A percentile compares a stretch with the other conserved stretches of the same genome.
These are phyloP conservation scores for Agraylea sexmaculata DNA, from an alignment of 1,140 invertebrate species.

Conservation along the genomic window DNA sequence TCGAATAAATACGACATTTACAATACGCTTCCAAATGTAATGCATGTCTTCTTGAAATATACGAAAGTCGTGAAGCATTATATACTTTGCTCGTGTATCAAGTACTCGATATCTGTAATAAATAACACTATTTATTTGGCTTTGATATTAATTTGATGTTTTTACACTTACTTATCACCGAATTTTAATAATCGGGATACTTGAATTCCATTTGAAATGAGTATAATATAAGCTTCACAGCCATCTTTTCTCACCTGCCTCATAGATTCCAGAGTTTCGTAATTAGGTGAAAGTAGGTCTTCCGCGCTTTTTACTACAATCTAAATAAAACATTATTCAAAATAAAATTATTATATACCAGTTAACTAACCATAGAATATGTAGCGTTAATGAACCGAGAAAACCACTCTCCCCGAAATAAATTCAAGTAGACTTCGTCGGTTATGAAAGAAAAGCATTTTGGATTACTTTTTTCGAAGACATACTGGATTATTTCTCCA, in stretches of 20 bases:
- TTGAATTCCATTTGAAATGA: constrained; percentile 60
- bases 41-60: constrained; percentile 51
- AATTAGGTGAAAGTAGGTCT: constrained; percentile 49
- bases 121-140: not conserved
- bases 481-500: constrained; percentile 26
- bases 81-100: constrained; percentile 54
- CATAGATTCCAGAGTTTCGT: constrained; percentile 41
- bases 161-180: constrained; percentile 46
- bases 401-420: constrained; percentile 38
- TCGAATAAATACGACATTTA: constrained; percentile 61
- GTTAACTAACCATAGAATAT: constrained; percentile 37
- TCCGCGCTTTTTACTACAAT: constrained; percentile 50
- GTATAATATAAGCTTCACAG: constrained; percentile 59
- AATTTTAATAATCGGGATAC: constrained; percentile 51
- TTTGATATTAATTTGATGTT: constrained; percentile 1
- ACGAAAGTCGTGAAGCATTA: constrained; percentile 54
- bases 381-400: constrained; percentile 30
- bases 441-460: constrained; percentile 39
- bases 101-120: constrained; percentile 50
- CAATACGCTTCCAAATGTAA: constrained; percentile 64
- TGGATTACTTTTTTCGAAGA: constrained; percentile 22
- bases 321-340: constrained; percentile 28
- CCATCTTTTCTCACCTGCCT: constrained; percentile 44
- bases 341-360: constrained; percentile 10
- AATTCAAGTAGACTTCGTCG: constrained; percentile 38